These are phyloP conservation scores for Mastomys coucha DNA, from an alignment of 2,113 vertebrate species.

Conservation along the genomic window DNA sequence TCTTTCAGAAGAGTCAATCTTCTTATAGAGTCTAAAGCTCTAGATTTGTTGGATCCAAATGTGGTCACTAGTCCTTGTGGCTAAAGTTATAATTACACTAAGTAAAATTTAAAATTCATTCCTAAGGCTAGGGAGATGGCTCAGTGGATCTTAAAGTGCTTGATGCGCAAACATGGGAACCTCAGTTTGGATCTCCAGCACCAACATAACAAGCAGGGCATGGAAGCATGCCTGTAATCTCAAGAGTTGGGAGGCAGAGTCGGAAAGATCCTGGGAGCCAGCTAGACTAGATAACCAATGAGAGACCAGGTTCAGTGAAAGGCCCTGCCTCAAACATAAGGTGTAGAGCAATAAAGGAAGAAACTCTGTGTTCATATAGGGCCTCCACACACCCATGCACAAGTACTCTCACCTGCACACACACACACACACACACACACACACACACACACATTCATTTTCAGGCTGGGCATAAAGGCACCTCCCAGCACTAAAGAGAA, in stretches of 20 bases:
- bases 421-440: background rate
- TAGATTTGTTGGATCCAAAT: background rate
- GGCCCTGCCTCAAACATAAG: background rate
- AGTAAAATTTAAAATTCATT: background rate
- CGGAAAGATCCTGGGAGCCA: background rate
- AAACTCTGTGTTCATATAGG: too few species aligned
- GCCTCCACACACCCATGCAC: background rate
- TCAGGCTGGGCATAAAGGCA: background rate
- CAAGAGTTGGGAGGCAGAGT: background rate
- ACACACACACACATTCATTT: background rate
- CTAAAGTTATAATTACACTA: slow-evolving; percentile 40
- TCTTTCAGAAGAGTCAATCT: slow-evolving; percentile 56
- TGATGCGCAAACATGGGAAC: background rate
- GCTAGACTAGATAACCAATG: background rate
- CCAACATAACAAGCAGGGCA: background rate
- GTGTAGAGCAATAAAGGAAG: background rate
- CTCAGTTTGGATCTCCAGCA: background rate
- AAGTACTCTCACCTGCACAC: background rate
- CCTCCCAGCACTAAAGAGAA: background rate
- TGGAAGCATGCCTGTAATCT: background rate
- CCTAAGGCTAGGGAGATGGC: background rate
- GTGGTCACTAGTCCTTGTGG: background rate
- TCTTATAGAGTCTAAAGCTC: background rate
- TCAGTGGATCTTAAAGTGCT: background rate
- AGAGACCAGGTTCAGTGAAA: background rate